Conservation (phyloP, 1,140 invertebrate genomes). For the Sminthurides bifidus region DNA sequence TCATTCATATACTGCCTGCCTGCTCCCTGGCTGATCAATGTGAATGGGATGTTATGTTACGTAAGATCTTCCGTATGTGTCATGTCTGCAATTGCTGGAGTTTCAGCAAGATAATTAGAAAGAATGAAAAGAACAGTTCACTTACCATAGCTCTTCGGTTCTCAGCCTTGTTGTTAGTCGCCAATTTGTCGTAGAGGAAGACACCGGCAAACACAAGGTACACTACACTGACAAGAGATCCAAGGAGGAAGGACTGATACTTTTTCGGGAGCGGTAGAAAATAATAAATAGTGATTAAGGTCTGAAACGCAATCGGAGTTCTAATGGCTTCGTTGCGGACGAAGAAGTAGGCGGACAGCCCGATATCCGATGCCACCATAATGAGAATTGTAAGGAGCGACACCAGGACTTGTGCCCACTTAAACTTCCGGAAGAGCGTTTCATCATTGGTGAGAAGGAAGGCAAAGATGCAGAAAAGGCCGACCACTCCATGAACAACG, state of each 20-base stretch:
- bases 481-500: slow-evolving; percentile 15
- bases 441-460: slow-evolving; percentile 33
- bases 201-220: slow-evolving; percentile 51
- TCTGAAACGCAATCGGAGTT: slow-evolving; percentile 56
- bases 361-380: slow-evolving; percentile 33
- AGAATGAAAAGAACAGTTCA: no score
- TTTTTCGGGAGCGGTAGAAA: slow-evolving; percentile 62
- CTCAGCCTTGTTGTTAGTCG: slow-evolving; percentile 31
- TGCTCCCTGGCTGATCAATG: no score
- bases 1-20: no score
- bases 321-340: slow-evolving; percentile 32
- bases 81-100: no score
- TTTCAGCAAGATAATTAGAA: no score
- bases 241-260: slow-evolving; percentile 51
- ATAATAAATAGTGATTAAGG: slow-evolving; percentile 59
- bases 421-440: slow-evolving; percentile 33
- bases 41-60: no score
- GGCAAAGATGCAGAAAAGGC: slow-evolving; percentile 2
- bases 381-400: slow-evolving; percentile 31
- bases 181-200: slow-evolving; percentile 53
- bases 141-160: slow-evolving; percentile 24
- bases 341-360: slow-evolving; percentile 26
- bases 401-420: slow-evolving; percentile 34
- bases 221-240: slow-evolving; percentile 47
- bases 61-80: no score